A percentile compares a stretch with the other conserved stretches of the same genome.
phyloP scores from a whole-genome alignment of 2,888 invertebrate genomes.

The Caenorhabditis uteleia region DNA sequence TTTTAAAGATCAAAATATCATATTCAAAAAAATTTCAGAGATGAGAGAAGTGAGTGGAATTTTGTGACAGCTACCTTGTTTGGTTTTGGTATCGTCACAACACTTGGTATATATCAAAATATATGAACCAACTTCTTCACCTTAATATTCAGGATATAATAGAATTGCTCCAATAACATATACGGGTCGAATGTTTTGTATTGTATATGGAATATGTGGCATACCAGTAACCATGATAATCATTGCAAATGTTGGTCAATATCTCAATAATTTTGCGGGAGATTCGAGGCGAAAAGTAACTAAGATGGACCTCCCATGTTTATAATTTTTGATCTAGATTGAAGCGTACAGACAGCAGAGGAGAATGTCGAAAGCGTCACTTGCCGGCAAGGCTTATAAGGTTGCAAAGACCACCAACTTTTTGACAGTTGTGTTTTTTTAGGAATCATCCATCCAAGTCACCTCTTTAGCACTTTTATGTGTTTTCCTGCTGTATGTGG shows the following conservation, averaged over 20 bases:
- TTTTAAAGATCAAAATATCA: not conserved
- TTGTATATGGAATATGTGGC: constrained; percentile 66
- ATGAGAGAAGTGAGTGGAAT: constrained; percentile 60
- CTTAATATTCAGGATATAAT: constrained; percentile 57
- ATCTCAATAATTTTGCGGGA: constrained; percentile 66
- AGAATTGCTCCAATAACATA: constrained; percentile 67
- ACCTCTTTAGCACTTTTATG: constrained; percentile 61
- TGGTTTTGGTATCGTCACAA: constrained; percentile 69
- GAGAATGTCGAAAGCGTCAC: constrained; percentile 55
- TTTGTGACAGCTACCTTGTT: constrained; percentile 67
- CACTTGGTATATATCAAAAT: constrained; percentile 50
- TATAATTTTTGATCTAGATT: constrained; percentile 29
- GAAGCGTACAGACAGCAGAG: constrained; percentile 60
- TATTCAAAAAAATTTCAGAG: constrained; percentile 20
- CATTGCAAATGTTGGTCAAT: constrained; percentile 69
- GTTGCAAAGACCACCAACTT: constrained; percentile 1
- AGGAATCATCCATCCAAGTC: constrained; percentile 57
- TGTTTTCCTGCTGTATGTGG: constrained; percentile 65
- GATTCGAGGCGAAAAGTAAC: constrained; percentile 58
- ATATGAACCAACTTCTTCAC: not conserved
- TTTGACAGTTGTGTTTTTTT: too few species aligned
- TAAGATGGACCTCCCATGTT: not conserved
- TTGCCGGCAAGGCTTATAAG: constrained; percentile 54
- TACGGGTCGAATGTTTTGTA: constrained; percentile 65
- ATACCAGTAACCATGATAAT: constrained; percentile 69